Base-by-base conservation (phyloP, 2,113 vertebrate genomes). In the Balaeniceps rex region DNA sequence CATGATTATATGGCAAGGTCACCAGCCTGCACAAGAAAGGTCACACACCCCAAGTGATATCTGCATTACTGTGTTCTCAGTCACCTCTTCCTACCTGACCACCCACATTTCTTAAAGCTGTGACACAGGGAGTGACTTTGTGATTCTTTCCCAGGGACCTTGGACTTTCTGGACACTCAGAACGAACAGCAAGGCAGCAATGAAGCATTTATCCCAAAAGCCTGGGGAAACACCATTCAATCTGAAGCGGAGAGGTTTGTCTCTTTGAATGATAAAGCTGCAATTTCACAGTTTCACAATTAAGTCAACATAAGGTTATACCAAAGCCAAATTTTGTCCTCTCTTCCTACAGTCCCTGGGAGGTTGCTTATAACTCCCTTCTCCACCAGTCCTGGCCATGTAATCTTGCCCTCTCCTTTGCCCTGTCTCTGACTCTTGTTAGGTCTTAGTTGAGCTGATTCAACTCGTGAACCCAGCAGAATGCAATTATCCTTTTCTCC, bases 361-460 rank as follows among this genome's bases (percentile, higher is more conserved):
- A 7, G 4, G 11, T 14, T 64, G 34, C 29, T 77, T 64, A 12
- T 40, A 78, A 40, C 9, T 36, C 36, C 38, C 11, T 65, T 49
- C 68, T 60, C 25, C 46, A 33, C 28, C 34, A 77, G 4, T 40
- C 16, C 52, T 71, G 44, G 15, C 12, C 54, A 36, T 2, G 14
- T 36, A 88, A 68, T 44, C 52, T 42, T 55, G 16, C 16, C n/a
- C 31, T 71, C 33, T 74, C 51, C 34, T 65, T 64, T 86, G 44
- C 61, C 42, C 23, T 10, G 7, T 11, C 24, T 65, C 54, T 78
- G 14, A 65, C 26, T 70, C 22, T 34, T 10, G 4, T 2, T 60
- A 13, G 8, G 8, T 28, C 6, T 55, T 21, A 51, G 12, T 2
- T 60, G 57, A 78, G 23, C 38, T 0, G 0, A 75, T 34, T 44